Evolutionary conservation across 2,888 invertebrate genomes (phyloP).

Genomic region (Nomada fucata): DNA sequence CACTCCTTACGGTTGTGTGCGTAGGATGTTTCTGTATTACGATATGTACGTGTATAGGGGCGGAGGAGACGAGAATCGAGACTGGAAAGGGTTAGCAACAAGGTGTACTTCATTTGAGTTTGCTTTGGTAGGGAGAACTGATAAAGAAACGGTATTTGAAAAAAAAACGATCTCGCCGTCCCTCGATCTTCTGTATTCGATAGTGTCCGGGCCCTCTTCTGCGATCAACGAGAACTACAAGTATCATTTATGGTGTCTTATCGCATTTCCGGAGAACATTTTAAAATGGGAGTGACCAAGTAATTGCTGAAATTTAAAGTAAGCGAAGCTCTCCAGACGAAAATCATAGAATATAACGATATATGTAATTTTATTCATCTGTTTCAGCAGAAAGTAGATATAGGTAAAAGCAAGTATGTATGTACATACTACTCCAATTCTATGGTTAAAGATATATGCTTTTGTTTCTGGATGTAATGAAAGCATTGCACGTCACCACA

Average conservation of each 20-base stretch:
- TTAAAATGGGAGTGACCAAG: background rate
- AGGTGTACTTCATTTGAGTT: constrained; percentile 1
- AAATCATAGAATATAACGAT: too few relatives aligned
- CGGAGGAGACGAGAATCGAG: background rate
- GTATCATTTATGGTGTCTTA: background rate
- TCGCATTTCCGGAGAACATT: background rate
- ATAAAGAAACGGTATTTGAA: constrained; percentile 12
- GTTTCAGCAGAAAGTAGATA: background rate
- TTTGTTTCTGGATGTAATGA: too few relatives aligned
- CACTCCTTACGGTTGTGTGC: constrained; percentile 11
- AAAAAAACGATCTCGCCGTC: background rate
- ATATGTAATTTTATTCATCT: background rate
- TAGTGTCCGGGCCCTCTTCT: background rate
- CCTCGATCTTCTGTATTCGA: background rate
- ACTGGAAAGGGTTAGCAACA: background rate
- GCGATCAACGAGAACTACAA: background rate
- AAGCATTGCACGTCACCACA: too few relatives aligned
- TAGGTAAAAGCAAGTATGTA: background rate
- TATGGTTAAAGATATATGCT: background rate
- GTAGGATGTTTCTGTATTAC: background rate
- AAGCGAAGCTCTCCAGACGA: background rate
- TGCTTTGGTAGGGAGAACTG: background rate
- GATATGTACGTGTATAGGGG: background rate
- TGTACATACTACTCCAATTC: background rate
- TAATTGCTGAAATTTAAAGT: background rate